Percentiles rank a stretch among this genome's conserved stretches.
Evolutionary conservation across 2,797 vertebrate species (phyloP).

Genomic region (Pangasius macronema): DNA sequence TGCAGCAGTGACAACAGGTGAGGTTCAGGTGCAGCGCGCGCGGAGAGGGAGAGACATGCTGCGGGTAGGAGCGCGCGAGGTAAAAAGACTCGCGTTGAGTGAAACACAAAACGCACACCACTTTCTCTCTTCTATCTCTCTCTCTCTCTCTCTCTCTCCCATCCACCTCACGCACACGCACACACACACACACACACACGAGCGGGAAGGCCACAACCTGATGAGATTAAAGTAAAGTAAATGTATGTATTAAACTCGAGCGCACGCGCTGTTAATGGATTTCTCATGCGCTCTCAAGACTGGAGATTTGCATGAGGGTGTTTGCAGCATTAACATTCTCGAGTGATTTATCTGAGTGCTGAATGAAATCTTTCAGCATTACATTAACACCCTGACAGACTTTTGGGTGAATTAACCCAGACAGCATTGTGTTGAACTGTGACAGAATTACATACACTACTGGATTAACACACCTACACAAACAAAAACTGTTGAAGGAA

Average conservation of each 20-base stretch:
- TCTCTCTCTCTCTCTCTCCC: not conserved
- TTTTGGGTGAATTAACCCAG: not conserved
- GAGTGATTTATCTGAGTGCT: not conserved
- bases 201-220: conserved; percentile 37
- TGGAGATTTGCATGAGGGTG: not conserved
- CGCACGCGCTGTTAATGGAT: not conserved
- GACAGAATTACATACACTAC: not conserved
- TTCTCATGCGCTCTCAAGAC: not conserved
- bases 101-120: not conserved
- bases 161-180: not conserved
- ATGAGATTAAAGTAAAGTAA: conserved; percentile 43
- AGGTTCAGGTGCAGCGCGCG: conserved; percentile 15
- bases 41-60: not conserved
- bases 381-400: not conserved
- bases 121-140: not conserved
- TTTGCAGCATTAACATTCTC: not conserved
- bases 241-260: conserved; percentile 2
- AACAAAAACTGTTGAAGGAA: not conserved
- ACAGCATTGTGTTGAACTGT: not conserved
- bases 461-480: not conserved
- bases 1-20: not conserved
- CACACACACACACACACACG: conserved; percentile 8
- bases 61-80: not conserved
- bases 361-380: not conserved
- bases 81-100: not conserved